Evolutionary conservation across 2,113 vertebrate species (phyloP), one percentile per base, ranked within the genome.

Genomic region (Rhagologus leucostigma): DNA sequence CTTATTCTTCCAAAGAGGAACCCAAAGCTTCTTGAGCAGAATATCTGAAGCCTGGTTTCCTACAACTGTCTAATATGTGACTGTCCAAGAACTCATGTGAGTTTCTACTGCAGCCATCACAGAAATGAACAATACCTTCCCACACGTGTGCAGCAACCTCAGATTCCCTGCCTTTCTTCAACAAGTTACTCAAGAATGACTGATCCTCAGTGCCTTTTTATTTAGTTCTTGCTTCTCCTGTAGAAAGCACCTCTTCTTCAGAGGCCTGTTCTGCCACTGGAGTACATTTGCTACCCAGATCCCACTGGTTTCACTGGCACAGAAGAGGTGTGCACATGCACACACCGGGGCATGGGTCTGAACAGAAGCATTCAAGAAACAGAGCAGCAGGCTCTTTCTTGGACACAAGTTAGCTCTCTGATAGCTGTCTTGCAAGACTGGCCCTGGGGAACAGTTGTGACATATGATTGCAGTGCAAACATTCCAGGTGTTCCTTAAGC

Each of bases 321-420:
- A 13, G 29, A 35, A 53, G 27, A 80, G 11, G 11, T 0, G 0
- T 13, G 9, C 12, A 69, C 6, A 8, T 1, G 2, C 16, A 70
- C 22, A 16, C 30, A 30, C 24, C 4, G 9, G 41, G 35, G 35
- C 50, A 75, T 7, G 24, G 22, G 20, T 20, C 50, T 2, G 4
- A 65, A 60, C 23, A 93, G 73, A 39, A 87, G 19, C 35, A 26
- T 35, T 32, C 37, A 63, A 77, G 59, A 88, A 91, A 62, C 12
- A 53, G 57, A 82, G 71, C 47, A 70, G 68, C 55, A 87, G 39
- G 50, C 78, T 75, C 29, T 27, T 39, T 57, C 63, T 53, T 50
- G 55, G 55, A 62, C 67, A 50, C 4, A 1, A 0, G 37, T 53
- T 82, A 93, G 57, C 35, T 91, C 59, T 65, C 74, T 93, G 70